Evolutionary conservation across 2,797 vertebrate species (phyloP).

Genomic region (Chelmon rostratus): DNA sequence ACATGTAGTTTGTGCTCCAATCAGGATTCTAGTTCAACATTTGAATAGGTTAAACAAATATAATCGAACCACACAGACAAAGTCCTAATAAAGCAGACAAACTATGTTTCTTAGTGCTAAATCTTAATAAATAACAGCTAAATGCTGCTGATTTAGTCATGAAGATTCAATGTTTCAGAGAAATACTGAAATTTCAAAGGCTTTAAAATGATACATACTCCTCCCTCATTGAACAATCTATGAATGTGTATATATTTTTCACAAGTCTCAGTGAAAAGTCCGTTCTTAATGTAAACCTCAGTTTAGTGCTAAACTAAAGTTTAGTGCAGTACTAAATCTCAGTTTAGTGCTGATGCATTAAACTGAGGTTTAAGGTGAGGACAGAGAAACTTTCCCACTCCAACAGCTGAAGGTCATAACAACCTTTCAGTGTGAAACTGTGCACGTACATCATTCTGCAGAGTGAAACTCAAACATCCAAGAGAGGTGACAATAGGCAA

Average conservation of each 20-base stretch:
- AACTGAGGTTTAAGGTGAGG: conserved; percentile 1
- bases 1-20: neutral
- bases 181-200: neutral
- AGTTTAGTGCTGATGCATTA: neutral
- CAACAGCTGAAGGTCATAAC: conserved; percentile 6
- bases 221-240: neutral
- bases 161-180: neutral
- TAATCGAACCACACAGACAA: neutral
- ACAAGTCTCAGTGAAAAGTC: no score
- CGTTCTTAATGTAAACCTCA: no score
- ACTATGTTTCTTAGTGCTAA: neutral
- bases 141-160: neutral
- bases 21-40: neutral
- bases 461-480: conserved; percentile 13
- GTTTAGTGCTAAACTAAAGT: no score
- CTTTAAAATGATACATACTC: neutral
- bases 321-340: no score
- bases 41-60: neutral
- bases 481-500: neutral
- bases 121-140: neutral
- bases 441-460: neutral
- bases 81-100: neutral
- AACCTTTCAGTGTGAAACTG: neutral
- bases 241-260: neutral
- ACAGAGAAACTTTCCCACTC: neutral